Percentiles rank a stretch among this genome's conserved stretches.
Conservation (phyloP, 2,797 vertebrate genomes). For the Arrhamphus sclerolepis region DNA sequence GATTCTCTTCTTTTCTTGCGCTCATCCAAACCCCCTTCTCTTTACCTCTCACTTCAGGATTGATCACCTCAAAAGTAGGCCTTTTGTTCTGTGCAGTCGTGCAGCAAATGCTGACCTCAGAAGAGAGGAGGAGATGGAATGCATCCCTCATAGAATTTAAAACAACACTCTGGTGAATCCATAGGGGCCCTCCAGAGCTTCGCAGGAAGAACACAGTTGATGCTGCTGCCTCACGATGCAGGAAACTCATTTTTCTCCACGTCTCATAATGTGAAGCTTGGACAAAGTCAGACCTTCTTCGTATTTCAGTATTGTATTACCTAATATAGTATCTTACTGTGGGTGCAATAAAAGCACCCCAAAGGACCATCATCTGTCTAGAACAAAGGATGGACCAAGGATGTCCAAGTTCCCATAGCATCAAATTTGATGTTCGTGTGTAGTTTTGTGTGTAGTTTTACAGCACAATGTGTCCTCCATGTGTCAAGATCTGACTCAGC, state of each 20-base stretch:
- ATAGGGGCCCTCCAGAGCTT: constrained; percentile 27
- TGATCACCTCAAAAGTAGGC: constrained; percentile 68
- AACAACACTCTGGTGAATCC: constrained; percentile 46
- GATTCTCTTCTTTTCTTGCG: constrained; percentile 6
- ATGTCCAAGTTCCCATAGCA: too few species aligned
- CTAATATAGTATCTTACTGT: too few species aligned
- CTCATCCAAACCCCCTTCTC: constrained; percentile 28
- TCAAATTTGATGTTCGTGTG: too few species aligned
- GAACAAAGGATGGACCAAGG: too few species aligned
- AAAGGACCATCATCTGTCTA: too few species aligned
- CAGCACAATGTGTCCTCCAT: too few species aligned
- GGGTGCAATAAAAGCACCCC: too few species aligned
- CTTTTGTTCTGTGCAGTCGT: constrained; percentile 64
- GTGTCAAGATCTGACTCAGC: too few species aligned
- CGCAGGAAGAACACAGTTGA: constrained; percentile 11
- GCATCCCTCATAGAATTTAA: constrained; percentile 52
- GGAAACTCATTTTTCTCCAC: background rate
- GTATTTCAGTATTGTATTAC: too few species aligned
- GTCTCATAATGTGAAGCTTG: background rate
- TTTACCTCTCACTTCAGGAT: constrained; percentile 62
- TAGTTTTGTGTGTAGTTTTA: too few species aligned
- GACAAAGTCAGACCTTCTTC: background rate
- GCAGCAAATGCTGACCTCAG: constrained; percentile 59
- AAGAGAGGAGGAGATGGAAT: constrained; percentile 42
- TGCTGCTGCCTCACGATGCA: constrained; percentile 10